Conservation (phyloP, 2,888 invertebrate species). For the Barypeithes pellucidus region DNA sequence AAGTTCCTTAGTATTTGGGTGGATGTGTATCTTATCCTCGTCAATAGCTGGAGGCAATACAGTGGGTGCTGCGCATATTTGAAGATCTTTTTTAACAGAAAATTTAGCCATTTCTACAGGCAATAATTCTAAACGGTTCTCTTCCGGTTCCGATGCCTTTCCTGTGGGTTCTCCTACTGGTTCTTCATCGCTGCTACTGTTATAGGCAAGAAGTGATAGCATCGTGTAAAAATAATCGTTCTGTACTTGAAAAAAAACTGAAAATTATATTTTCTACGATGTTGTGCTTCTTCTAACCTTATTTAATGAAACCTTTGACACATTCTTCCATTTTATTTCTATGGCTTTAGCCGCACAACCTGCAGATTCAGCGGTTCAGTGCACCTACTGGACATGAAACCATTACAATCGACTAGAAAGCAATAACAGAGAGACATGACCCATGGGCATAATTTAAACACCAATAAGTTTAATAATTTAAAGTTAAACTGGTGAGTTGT, state of each 20-base stretch:
- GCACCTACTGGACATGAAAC: too few species aligned
- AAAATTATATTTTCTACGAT: conserved; percentile 1
- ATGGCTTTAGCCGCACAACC: neutral
- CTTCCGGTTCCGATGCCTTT: conserved; percentile 10
- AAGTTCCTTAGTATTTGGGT: conserved; percentile 87
- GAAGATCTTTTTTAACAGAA: conserved; percentile 77
- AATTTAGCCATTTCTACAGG: conserved; percentile 72
- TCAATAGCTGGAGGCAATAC: conserved; percentile 86
- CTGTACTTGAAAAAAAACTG: neutral
- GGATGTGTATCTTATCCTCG: conserved; percentile 81
- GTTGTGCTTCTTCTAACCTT: conserved; percentile 17
- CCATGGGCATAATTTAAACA: too few species aligned
- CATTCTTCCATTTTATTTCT: neutral
- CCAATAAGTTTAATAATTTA: too few species aligned
- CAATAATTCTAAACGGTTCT: conserved; percentile 19
- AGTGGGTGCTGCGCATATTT: conserved; percentile 87
- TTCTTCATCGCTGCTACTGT: conserved; percentile 81
- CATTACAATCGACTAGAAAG: too few species aligned
- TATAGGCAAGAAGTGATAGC: conserved; percentile 84
- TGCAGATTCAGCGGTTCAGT: too few species aligned
- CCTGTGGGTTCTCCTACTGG: conserved; percentile 57
- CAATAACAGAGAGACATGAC: too few species aligned
- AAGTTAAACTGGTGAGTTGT: too few species aligned
- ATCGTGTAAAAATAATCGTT: conserved; percentile 68
- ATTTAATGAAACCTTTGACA: neutral